A percentile compares a stretch with the other conserved stretches of the same genome.
These are phyloP conservation scores for Meriones unguiculatus DNA, from an alignment of 2,113 vertebrate species.

Conservation along the genomic window DNA sequence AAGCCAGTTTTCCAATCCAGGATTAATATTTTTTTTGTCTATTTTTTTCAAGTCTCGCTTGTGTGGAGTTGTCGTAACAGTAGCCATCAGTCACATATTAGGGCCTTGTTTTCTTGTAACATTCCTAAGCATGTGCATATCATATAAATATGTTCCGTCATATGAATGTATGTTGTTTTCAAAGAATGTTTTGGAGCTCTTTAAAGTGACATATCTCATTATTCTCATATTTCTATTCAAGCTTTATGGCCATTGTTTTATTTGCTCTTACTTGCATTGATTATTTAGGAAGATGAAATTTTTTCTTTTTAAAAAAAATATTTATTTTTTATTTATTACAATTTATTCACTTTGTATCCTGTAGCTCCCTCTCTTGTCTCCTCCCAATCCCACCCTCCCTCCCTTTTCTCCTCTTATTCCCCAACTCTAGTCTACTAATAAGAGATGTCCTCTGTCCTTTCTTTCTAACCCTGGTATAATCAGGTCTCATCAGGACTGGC, in stretches of 20 bases:
- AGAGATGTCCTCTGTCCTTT: too few relatives aligned
- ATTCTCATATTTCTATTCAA: background rate
- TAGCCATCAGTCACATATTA: background rate
- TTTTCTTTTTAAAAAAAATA: too few relatives aligned
- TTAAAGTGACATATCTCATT: background rate
- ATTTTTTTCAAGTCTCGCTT: background rate
- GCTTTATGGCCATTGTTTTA: background rate
- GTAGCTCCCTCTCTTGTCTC: too few relatives aligned
- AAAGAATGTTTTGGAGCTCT: background rate
- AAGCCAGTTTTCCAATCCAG: background rate
- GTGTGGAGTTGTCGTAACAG: background rate
- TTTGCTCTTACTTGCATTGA: background rate
- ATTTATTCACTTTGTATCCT: too few relatives aligned
- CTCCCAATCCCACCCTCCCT: too few relatives aligned
- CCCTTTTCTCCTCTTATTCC: too few relatives aligned
- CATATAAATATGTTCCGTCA: background rate
- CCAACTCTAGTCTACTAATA: too few relatives aligned
- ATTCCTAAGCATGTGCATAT: background rate
- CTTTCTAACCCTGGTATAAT: too few relatives aligned
- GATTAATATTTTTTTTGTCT: background rate
- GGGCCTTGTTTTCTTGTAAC: background rate
- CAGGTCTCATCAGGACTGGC: too few relatives aligned
- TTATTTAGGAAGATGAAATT: background rate
- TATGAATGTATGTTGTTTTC: background rate
- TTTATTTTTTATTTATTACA: too few relatives aligned